Evolutionary conservation across 2,888 invertebrate species (phyloP), one percentile per base, ranked within the genome.

Genomic region (Ellobium chinense): DNA sequence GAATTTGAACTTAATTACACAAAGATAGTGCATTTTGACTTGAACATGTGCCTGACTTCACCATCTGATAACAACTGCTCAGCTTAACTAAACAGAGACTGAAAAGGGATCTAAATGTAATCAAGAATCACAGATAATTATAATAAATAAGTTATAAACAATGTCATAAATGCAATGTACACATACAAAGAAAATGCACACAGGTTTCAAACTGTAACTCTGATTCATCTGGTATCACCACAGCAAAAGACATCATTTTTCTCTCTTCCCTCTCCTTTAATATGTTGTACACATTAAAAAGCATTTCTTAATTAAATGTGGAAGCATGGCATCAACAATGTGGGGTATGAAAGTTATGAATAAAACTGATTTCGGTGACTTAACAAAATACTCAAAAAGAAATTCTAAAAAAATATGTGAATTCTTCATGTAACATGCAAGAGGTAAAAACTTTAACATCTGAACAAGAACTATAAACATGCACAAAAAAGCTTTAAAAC

Each of bases 281-380:
- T 18, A 56, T 14, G 31, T 9, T 70, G 56, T 70, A 56, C 69
- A 70, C 34, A 37, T 70, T 70, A 31, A 70, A 70, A 3, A 69
- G 46, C 24, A 46, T 46, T 69, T 56, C 56, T 36, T 12, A 58
- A 60, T 36, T 34, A 72, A 72, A 60, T 60, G 63, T 74, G 74
- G 74, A 74, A 74, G 74, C 74, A 62, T 74, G 46, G 74, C 63
- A 74, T 46, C 69, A 70, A 54, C 69, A 70, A 54, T 54, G 56
- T n/a, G 18, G n/a, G 29, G 58, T 58, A 72, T 36, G 34, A 34
- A 56, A 54, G 56, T 62, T 27, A 62, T 21, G 14, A 74, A 36
- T 74, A 60, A 0, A 63, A 63, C 37, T 39, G 36, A 39, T 31
- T 29, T 74, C 62, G n/a, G 27, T 74, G 27, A 63, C 36, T 24